Conservation (phyloP, 2,113 vertebrate species). For the Anser cygnoides region DNA sequence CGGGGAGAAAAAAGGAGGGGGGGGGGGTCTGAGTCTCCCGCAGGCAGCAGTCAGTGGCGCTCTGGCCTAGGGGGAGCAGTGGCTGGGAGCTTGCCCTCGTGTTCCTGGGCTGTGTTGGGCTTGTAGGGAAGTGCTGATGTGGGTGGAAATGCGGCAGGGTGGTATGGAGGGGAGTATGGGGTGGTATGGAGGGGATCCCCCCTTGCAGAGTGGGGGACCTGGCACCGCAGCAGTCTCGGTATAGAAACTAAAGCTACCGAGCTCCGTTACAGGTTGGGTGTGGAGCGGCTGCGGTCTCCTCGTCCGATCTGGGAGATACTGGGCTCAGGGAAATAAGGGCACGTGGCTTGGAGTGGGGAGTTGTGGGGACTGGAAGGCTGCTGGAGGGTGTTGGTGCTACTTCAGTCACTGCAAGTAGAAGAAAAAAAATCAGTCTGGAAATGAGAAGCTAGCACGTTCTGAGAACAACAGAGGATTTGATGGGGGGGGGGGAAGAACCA, state of each 20-base stretch:
- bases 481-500: not conserved
- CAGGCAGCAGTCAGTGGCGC: too few relatives aligned
- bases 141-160: not conserved
- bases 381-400: not conserved
- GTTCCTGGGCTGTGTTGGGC: not conserved
- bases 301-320: not conserved
- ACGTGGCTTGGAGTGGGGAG: not conserved
- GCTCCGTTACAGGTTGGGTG: too few relatives aligned
- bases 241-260: not conserved
- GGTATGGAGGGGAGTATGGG: too few relatives aligned
- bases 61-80: not conserved
- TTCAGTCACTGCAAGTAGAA: not conserved
- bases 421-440: not conserved
- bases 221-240: accelerated
- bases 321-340: not conserved
- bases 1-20: too few relatives aligned
- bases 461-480: not conserved
- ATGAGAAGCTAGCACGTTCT: not conserved
- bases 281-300: too few relatives aligned
- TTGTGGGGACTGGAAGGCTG: not conserved
- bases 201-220: not conserved
- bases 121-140: not conserved
- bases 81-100: not conserved
- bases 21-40: not conserved
- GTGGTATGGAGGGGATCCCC: too few relatives aligned